Conservation (phyloP, 1,140 invertebrate genomes). For the Drosophila truncata region DNA sequence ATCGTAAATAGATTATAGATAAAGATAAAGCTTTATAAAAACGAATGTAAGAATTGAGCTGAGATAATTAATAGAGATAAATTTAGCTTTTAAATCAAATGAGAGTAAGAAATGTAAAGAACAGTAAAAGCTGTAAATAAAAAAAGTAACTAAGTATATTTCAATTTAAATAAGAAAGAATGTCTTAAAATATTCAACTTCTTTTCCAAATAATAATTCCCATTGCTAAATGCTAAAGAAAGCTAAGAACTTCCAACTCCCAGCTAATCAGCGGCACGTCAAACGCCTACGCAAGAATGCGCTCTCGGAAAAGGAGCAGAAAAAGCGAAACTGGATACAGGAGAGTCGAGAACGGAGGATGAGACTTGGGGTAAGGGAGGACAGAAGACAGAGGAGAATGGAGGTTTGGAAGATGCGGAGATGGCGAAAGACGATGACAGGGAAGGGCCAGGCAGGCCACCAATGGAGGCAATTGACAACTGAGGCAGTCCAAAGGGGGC, state of each 20-base stretch:
- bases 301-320: slow-evolving; percentile 22
- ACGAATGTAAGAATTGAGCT: no score
- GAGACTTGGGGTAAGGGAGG: neutral
- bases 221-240: neutral
- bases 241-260: slow-evolving; percentile 28
- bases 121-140: neutral
- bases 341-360: neutral
- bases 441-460: slow-evolving; percentile 38
- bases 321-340: slow-evolving; percentile 27
- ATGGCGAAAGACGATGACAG: slow-evolving; percentile 40
- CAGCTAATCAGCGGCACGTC: slow-evolving; percentile 72
- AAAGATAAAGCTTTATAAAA: neutral
- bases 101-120: neutral
- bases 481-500: slow-evolving; percentile 19
- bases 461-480: slow-evolving; percentile 47
- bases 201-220: neutral
- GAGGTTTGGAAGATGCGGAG: slow-evolving; percentile 1
- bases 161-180: neutral
- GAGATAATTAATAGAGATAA: neutral
- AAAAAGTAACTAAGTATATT: neutral
- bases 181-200: no score
- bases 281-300: slow-evolving; percentile 72
- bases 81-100: neutral
- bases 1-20: neutral
- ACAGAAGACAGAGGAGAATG: neutral